Conservation (phyloP, 1,140 invertebrate species). For the Drosophila pruinosa region DNA sequence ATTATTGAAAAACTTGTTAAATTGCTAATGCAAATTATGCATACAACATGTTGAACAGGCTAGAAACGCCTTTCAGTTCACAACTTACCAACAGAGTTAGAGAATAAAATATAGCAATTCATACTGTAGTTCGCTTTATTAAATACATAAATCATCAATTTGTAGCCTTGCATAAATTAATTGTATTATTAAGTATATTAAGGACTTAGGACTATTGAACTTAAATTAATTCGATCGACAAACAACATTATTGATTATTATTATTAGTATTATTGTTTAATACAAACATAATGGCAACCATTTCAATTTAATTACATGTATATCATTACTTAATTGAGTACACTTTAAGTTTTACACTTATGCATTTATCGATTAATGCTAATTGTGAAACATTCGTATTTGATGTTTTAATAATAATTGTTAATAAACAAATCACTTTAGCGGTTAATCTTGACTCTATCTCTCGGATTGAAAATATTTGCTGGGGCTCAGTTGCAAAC, state of each 20-base stretch:
- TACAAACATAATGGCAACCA: slow-evolving; percentile 54
- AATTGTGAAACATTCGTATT: slow-evolving; percentile 36
- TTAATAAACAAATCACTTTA: slow-evolving; percentile 13
- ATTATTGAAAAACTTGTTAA: slow-evolving; percentile 60
- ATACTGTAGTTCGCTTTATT: slow-evolving; percentile 19
- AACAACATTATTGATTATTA: slow-evolving; percentile 19
- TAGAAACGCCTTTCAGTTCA: slow-evolving; percentile 4
- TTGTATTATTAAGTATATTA: slow-evolving; percentile 10
- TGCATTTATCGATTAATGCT: slow-evolving; percentile 40
- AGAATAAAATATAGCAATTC: neutral
- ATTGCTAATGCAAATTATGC: slow-evolving; percentile 20
- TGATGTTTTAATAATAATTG: neutral
- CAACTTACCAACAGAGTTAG: neutral
- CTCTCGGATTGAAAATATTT: slow-evolving; percentile 64
- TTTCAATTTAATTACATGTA: slow-evolving; percentile 50
- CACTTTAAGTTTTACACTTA: slow-evolving; percentile 3
- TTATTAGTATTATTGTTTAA: slow-evolving; percentile 28
- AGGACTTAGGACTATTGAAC: slow-evolving; percentile 8
- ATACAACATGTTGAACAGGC: slow-evolving; percentile 4
- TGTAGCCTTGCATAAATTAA: slow-evolving; percentile 10
- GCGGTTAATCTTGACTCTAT: neutral
- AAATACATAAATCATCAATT: slow-evolving; percentile 20
- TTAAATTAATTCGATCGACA: slow-evolving; percentile 16
- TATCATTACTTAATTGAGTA: neutral
- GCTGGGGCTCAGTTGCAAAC: slow-evolving; percentile 71